These are phyloP conservation scores for Agrochola macilenta DNA, from an alignment of 2,888 invertebrate species.

Conservation along the genomic window DNA sequence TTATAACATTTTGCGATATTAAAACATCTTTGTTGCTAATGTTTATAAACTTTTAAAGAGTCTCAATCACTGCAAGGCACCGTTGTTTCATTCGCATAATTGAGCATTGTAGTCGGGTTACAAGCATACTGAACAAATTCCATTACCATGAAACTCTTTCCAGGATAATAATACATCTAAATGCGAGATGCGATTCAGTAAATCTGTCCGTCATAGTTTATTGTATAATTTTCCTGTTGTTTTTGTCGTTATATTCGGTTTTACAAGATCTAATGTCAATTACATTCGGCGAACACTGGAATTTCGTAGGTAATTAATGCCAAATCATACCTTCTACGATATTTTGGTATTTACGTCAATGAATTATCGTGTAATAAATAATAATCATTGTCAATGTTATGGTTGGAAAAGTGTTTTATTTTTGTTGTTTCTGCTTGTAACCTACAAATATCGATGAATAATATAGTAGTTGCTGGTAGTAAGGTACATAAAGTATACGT, in stretches of 20 bases:
- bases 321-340: constrained; percentile 17
- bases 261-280: constrained; percentile 29
- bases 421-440: constrained; percentile 11
- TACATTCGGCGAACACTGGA: constrained; percentile 38
- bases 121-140: constrained; percentile 11
- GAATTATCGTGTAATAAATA: constrained; percentile 21
- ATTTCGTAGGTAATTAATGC: constrained; percentile 40
- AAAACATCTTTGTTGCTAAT: constrained; percentile 29
- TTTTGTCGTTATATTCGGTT: constrained; percentile 35
- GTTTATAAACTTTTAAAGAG: constrained; percentile 37
- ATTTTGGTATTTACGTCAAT: constrained; percentile 35
- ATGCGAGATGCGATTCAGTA: constrained; percentile 29
- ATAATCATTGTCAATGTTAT: constrained; percentile 29
- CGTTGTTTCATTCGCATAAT: constrained; percentile 17
- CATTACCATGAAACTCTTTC: constrained; percentile 28
- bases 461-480: constrained; percentile 6
- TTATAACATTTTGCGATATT: constrained; percentile 6
- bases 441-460: constrained; percentile 21
- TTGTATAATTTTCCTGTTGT: constrained; percentile 53
- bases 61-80: constrained; percentile 3
- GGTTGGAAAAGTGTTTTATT: constrained; percentile 22
- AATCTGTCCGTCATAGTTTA: constrained; percentile 31
- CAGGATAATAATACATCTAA: constrained; percentile 23
- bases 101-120: constrained; percentile 2
- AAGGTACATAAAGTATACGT: constrained; percentile 23